Evolutionary conservation across 2,797 vertebrate genomes (phyloP).

Genomic region (Gadopsis marmoratus): DNA sequence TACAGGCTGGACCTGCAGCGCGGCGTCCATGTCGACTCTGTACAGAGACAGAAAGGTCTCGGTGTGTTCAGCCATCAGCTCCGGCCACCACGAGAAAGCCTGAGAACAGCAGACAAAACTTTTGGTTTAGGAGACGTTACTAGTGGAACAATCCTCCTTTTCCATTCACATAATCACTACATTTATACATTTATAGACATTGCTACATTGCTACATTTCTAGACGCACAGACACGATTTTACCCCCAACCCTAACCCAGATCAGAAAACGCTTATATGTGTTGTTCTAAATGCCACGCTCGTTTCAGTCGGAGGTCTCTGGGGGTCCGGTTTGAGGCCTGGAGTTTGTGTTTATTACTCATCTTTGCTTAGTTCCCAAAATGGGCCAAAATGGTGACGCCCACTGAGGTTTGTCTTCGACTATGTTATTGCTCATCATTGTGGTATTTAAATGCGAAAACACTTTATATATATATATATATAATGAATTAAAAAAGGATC

Average conservation of each 20-base stretch:
- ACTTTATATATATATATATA: too few relatives aligned
- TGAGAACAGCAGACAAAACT: conserved; percentile 58
- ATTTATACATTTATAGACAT: too few relatives aligned
- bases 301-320: not conserved
- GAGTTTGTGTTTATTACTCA: not conserved
- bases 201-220: too few relatives aligned
- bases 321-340: not conserved
- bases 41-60: conserved; percentile 94
- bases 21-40: conserved; percentile 91
- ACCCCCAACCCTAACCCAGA: too few relatives aligned
- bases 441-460: not conserved
- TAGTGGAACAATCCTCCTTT: too few relatives aligned
- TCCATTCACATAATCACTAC: too few relatives aligned
- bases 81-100: conserved; percentile 97
- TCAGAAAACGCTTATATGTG: not conserved
- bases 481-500: too few relatives aligned
- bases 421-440: not conserved
- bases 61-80: conserved; percentile 92
- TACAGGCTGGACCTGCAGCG: conserved; percentile 89
- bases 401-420: not conserved
- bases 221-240: not conserved
- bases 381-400: not conserved
- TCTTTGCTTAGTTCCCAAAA: not conserved
- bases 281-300: not conserved
- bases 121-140: too few relatives aligned